These are phyloP conservation scores for Augochlorella aurata DNA, from an alignment of 2,888 invertebrate species.

Conservation along the genomic window DNA sequence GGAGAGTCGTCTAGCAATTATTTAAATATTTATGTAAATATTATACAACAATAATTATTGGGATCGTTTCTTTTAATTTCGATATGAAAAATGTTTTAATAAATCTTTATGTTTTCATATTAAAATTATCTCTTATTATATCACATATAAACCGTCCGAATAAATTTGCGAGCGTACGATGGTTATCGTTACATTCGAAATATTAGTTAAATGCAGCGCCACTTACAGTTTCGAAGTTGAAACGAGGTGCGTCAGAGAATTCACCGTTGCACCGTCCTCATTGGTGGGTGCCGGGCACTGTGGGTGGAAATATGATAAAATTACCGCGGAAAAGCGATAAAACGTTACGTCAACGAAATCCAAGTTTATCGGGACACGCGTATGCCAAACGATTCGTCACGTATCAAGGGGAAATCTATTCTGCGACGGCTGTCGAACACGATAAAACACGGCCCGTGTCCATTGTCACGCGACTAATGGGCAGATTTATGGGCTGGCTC, in stretches of 20 bases:
- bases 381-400: conserved; percentile 57
- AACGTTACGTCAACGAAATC: conserved; percentile 37
- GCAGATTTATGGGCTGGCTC: conserved; percentile 56
- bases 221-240: background rate
- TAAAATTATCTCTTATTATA: no score
- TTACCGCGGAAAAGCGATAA: conserved; percentile 29
- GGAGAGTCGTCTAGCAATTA: no score
- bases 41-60: no score
- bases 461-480: conserved; percentile 48
- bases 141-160: no score
- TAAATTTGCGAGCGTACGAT: no score
- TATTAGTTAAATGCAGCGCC: background rate
- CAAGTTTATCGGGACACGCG: conserved; percentile 53
- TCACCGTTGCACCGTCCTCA: background rate
- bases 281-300: background rate
- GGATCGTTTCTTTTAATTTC: no score
- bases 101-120: no score
- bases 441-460: conserved; percentile 60
- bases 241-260: background rate
- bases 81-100: no score
- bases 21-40: no score
- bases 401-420: conserved; percentile 61
- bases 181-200: no score
- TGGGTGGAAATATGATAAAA: conserved; percentile 35
- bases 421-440: conserved; percentile 46